A percentile compares a stretch with the other conserved stretches of the same genome.
These are phyloP conservation scores for Oligia latruncula DNA, from an alignment of 2,888 invertebrate species.

Conservation along the genomic window DNA sequence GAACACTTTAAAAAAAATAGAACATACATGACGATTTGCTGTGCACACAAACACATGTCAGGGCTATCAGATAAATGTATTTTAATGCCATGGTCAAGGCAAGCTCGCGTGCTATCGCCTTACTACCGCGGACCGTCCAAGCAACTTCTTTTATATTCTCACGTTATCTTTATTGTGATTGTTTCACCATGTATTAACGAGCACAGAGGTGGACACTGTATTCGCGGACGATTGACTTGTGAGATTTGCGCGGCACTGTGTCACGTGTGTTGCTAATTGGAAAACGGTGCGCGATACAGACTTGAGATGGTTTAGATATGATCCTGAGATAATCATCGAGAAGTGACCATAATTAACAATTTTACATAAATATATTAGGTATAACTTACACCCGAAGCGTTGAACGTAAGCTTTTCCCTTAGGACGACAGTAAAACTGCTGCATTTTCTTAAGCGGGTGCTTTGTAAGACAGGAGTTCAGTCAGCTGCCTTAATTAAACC, in stretches of 20 bases:
- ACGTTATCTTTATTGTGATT: constrained; percentile 71
- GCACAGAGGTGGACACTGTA: constrained; percentile 51
- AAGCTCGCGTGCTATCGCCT: constrained; percentile 79
- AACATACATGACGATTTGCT: constrained; percentile 85
- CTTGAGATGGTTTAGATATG: constrained; percentile 35
- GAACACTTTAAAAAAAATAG: constrained; percentile 54
- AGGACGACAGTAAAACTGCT: background rate
- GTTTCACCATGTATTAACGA: constrained; percentile 49
- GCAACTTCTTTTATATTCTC: constrained; percentile 82
- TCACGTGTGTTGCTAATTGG: constrained; percentile 42
- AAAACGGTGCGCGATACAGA: constrained; percentile 39
- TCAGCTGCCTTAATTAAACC: background rate
- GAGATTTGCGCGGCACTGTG: constrained; percentile 37
- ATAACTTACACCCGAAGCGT: no score
- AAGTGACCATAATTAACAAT: background rate
- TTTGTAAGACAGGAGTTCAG: background rate
- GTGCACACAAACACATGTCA: constrained; percentile 79
- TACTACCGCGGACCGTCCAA: constrained; percentile 73
- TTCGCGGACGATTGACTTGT: constrained; percentile 36
- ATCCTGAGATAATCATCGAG: constrained; percentile 10
- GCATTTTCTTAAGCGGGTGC: background rate
- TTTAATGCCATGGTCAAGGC: constrained; percentile 85
- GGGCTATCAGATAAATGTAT: constrained; percentile 78
- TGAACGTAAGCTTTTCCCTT: background rate
- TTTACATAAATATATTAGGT: background rate